A percentile compares a stretch with the other conserved stretches of the same genome.
phyloP scores from a whole-genome alignment of 2,113 vertebrate species.

The Numida meleagris region DNA sequence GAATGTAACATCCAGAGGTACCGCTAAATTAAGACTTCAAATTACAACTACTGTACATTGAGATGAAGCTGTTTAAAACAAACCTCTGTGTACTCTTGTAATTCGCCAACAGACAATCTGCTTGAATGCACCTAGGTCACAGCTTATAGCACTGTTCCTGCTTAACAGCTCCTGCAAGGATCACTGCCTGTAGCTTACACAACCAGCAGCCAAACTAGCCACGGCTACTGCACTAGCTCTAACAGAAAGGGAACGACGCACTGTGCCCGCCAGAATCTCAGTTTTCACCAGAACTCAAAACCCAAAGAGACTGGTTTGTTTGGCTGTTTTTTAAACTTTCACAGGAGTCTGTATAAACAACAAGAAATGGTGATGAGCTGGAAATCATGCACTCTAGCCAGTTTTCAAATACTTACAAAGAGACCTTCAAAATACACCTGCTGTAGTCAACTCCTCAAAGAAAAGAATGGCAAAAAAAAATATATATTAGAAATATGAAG shows the following conservation, averaged over 20 bases:
- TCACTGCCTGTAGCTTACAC: background rate
- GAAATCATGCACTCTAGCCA: background rate
- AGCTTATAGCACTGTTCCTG: background rate
- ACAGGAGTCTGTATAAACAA: background rate
- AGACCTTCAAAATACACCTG: background rate
- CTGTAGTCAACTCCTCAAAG: background rate
- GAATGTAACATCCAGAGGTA: background rate
- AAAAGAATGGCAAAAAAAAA: background rate
- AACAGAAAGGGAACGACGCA: background rate
- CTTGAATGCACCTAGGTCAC: background rate
- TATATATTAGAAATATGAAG: background rate
- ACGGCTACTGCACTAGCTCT: background rate
- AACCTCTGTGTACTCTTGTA: background rate
- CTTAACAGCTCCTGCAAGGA: background rate
- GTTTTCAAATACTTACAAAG: background rate
- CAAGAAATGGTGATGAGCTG: fast-evolving
- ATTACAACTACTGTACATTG: fast-evolving
- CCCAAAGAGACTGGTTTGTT: background rate
- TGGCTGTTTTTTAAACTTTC: background rate
- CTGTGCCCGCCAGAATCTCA: background rate
- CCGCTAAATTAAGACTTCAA: background rate
- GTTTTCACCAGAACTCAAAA: background rate
- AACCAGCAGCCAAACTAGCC: fast-evolving
- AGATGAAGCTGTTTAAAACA: background rate
- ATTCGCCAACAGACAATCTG: background rate